Evolutionary conservation across 2,113 vertebrate genomes (phyloP), one percentile per base, ranked within the genome.

Genomic region (Tachuris rubrigastra): DNA sequence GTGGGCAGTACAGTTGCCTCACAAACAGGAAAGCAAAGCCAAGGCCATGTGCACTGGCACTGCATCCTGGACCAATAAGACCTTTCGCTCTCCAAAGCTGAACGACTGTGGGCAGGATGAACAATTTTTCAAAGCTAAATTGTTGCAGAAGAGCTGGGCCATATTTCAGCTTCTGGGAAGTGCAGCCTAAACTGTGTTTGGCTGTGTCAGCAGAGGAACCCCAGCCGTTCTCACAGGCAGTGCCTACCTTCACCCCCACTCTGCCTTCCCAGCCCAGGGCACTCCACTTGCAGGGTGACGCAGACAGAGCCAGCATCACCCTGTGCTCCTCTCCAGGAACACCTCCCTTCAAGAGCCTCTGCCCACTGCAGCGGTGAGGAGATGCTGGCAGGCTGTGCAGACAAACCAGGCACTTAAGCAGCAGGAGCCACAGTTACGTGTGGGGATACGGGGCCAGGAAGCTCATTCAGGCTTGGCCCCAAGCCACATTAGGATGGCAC

Each of bases 381-480:
- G 87, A 35, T 9, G 42, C 56, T 85, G 69, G 81, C 96, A 89
- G 69, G 62, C 60, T 60, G 22, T 5, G 20, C 35, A 52, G 69
- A 68, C 42, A 59, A 71, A 56, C 77, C 72, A 52, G 44, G 74
- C 72, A 65, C 73, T 89, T 46, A 39, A 68, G 69, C 87, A 94
- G 90, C 77, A 87, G 81, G 81, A 89, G 66, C 17, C 39, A 19
- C 42, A 56, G 33, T 56, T 71, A 13, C 3, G n/a, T 0, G 0
- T 6, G 24, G 39, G 12, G 19, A 88, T 35, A n/a, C 1, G 8
- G 67, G 77, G 58, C 74, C 66, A 79, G 68, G 27, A 87, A 78
- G 44, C 66, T 68, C 16, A 0, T 15, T 85, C 71, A 56, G 67
- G 35, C 78, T 79, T 68, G 78, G 77, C 60, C 41, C 31, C 16